Conservation (phyloP, 2,888 invertebrate genomes). For the Harpalus rufipes region DNA sequence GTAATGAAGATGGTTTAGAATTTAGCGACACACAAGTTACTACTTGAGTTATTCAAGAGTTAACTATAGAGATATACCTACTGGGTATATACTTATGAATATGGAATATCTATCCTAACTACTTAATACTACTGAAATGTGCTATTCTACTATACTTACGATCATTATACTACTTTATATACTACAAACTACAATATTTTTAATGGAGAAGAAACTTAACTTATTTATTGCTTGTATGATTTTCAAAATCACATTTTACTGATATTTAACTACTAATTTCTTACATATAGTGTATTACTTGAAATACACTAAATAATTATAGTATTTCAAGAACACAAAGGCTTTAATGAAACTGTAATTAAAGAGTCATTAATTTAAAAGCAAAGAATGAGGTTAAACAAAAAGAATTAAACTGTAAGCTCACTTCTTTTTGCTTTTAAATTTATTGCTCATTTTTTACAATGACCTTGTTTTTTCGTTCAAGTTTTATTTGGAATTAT, state of each 20-base stretch:
- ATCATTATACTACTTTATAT: too few relatives aligned
- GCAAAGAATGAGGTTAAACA: background rate
- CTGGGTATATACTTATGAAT: too few relatives aligned
- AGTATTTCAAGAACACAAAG: background rate
- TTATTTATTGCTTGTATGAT: too few relatives aligned
- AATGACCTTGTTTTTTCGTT: background rate
- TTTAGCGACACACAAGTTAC: slow-evolving; percentile 1
- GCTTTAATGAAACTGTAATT: background rate
- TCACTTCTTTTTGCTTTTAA: background rate
- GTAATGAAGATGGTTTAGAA: slow-evolving; percentile 8
- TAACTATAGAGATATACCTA: background rate
- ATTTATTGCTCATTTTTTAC: background rate
- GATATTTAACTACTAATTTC: too few relatives aligned
- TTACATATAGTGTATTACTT: background rate
- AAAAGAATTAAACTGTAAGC: background rate
- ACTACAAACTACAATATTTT: too few relatives aligned
- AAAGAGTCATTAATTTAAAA: background rate
- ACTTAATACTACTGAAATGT: too few relatives aligned
- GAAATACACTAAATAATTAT: background rate
- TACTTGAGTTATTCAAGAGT: slow-evolving; percentile 13
- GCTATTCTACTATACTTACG: too few relatives aligned
- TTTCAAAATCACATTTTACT: too few relatives aligned
- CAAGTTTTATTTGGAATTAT: too few relatives aligned
- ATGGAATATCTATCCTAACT: too few relatives aligned
- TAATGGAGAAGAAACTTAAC: too few relatives aligned